Percentiles rank a stretch among this genome's conserved stretches.
These are phyloP conservation scores for Trialeurodes vaporariorum DNA, from an alignment of 1,140 invertebrate genomes.

Conservation along the genomic window DNA sequence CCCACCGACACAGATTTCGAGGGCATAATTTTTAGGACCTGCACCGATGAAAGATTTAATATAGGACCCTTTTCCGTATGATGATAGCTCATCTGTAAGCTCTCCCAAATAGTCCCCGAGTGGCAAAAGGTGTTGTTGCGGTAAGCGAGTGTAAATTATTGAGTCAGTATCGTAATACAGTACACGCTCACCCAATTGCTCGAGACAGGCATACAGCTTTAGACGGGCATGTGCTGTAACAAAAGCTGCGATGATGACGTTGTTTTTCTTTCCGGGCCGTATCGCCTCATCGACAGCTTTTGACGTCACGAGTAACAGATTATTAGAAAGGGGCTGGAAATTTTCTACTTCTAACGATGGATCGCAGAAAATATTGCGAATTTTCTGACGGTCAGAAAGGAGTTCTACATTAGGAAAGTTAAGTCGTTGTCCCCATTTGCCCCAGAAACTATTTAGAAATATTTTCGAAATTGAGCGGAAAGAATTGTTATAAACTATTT, in stretches of 20 bases:
- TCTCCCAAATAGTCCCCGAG: slow-evolving; percentile 11
- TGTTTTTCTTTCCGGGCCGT: slow-evolving; percentile 19
- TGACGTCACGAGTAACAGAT: slow-evolving; percentile 24
- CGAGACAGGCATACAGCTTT: slow-evolving; percentile 32
- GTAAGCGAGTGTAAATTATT: slow-evolving; percentile 24
- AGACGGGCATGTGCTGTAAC: slow-evolving; percentile 34
- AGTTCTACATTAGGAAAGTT: slow-evolving; percentile 27
- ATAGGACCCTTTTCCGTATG: not conserved
- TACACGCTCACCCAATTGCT: slow-evolving; percentile 26
- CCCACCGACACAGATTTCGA: not conserved
- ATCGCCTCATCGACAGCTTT: slow-evolving; percentile 19
- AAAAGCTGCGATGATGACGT: slow-evolving; percentile 32
- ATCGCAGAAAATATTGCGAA: slow-evolving; percentile 27
- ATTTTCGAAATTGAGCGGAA: too few species aligned
- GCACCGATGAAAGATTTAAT: not conserved
- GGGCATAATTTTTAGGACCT: not conserved
- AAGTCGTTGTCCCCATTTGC: slow-evolving; percentile 27
- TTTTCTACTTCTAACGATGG: slow-evolving; percentile 20
- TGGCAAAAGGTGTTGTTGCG: slow-evolving; percentile 4
- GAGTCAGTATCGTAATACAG: slow-evolving; percentile 37
- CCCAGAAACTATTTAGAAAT: too few species aligned
- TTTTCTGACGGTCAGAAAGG: slow-evolving; percentile 22
- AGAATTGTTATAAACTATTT: too few species aligned
- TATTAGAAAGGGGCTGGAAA: slow-evolving; percentile 23
- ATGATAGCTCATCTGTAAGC: not conserved